Evolutionary conservation across 2,888 invertebrate genomes (phyloP).

Genomic region (Gymnocheta viridis): DNA sequence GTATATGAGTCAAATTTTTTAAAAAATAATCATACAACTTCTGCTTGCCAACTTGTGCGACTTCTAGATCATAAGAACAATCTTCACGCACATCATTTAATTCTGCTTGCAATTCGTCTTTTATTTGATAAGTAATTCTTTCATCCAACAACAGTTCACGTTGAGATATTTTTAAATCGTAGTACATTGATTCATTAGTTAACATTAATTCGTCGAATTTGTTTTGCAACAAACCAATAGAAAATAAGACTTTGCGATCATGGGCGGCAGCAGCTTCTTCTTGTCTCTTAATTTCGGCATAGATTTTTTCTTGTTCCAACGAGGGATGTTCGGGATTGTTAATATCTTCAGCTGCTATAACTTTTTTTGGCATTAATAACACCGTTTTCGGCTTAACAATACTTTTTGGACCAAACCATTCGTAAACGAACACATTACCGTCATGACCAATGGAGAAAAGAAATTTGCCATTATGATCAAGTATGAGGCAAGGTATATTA

Average conservation of each 20-base stretch:
- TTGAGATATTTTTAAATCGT: slow-evolving; percentile 84
- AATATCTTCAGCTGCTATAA: slow-evolving; percentile 74
- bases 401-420: slow-evolving; percentile 81
- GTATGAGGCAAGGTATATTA: slow-evolving; percentile 85
- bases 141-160: slow-evolving; percentile 87
- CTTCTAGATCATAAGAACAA: slow-evolving; percentile 87
- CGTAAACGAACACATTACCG: slow-evolving; percentile 89
- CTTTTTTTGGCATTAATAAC: slow-evolving; percentile 64
- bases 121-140: slow-evolving; percentile 86
- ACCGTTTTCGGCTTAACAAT: background rate
- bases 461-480: slow-evolving; percentile 84
- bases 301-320: slow-evolving; percentile 87
- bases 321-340: slow-evolving; percentile 77
- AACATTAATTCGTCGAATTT: slow-evolving; percentile 84
- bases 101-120: slow-evolving; percentile 84
- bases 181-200: slow-evolving; percentile 84
- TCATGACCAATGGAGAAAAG: slow-evolving; percentile 87
- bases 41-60: slow-evolving; percentile 85
- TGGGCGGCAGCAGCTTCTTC: slow-evolving; percentile 82
- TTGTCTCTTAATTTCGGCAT: slow-evolving; percentile 83
- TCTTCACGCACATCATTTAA: slow-evolving; percentile 86
- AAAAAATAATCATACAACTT: slow-evolving; percentile 87
- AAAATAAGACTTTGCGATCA: slow-evolving; percentile 84
- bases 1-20: slow-evolving; percentile 85
- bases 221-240: slow-evolving; percentile 84